Evolutionary conservation across 2,888 invertebrate genomes (phyloP), one percentile per base, ranked within the genome.

Genomic region (Noctuana brunneofusca): DNA sequence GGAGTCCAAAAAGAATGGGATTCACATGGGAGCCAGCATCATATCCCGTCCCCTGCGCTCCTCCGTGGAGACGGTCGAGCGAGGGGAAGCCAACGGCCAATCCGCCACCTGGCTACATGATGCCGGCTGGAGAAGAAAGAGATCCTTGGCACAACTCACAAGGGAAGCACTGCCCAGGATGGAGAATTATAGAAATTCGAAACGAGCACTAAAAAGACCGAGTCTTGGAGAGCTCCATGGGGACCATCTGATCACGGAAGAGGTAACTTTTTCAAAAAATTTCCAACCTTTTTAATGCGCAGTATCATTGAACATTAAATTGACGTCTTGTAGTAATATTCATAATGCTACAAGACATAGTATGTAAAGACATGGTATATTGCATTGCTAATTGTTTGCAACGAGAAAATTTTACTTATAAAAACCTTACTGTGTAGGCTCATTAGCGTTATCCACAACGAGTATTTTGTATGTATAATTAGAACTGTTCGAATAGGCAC

Each of bases 221-320:
- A 96, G 97, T 22, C 91, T 97, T 63, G 96, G 97, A 18, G 96
- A 97, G 76, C 86, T 97, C 49, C 97, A 97, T 75, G 95, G 96
- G 20, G 94, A 94, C 57, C 79, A 90, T 69, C 73, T 89, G 4
- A 89, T 91, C 12, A 78, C 81, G 2, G 91, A 90, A 69, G 91
- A 90, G 83, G 89, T 87, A 69, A 46, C 8, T 41, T 35, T 35
- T 35, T n/a, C 5, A 35, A 35, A 35, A 4, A n/a, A 3, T 35
- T n/a, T n/a, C 2, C 14, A 14, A 14, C 14, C 5, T 27, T 27
- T 27, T 27, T 27, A 27, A 27, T 27, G 5, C 3, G 4, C 1
- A 27, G 8, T 6, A 27, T 0, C 8, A 2, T 27, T 6, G 8
- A 27, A 27, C 4, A 1, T 4, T 3, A 6, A 5, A 6, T 27